Percentiles rank a stretch among this genome's conserved stretches.
Conservation (phyloP, 2,888 invertebrate genomes). For the Drosophila bunnanda region DNA sequence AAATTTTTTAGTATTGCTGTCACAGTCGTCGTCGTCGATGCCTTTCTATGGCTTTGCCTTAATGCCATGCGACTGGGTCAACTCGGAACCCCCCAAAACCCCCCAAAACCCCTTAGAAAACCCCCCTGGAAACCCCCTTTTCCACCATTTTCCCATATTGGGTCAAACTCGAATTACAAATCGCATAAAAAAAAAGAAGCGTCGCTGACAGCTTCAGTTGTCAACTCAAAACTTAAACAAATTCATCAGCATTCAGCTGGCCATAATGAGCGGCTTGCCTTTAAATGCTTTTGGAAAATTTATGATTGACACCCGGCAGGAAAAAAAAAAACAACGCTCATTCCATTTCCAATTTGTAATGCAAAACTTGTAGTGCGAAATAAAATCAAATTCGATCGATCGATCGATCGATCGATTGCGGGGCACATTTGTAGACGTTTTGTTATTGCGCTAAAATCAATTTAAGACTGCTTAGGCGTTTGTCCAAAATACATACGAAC, state of each 20-base stretch:
- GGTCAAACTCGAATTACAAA: slow-evolving; percentile 63
- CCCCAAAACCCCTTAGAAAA: neutral
- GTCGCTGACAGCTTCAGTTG: slow-evolving; percentile 73
- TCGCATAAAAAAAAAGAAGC: slow-evolving; percentile 46
- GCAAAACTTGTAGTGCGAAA: slow-evolving; percentile 29
- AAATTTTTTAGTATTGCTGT: slow-evolving; percentile 47
- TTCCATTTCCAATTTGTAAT: slow-evolving; percentile 56
- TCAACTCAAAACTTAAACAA: slow-evolving; percentile 65
- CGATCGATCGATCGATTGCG: slow-evolving; percentile 7
- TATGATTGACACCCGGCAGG: slow-evolving; percentile 62
- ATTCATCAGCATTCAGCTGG: slow-evolving; percentile 59
- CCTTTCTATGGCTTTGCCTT: slow-evolving; percentile 73
- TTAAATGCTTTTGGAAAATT: slow-evolving; percentile 59
- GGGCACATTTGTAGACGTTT: slow-evolving; percentile 17
- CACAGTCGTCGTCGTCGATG: slow-evolving; percentile 47
- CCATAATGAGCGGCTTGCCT: slow-evolving; percentile 45
- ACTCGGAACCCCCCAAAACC: slow-evolving; percentile 4
- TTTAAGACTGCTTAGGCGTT: slow-evolving; percentile 47
- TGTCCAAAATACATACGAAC: slow-evolving; percentile 27
- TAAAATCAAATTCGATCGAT: slow-evolving; percentile 27
- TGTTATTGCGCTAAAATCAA: slow-evolving; percentile 26
- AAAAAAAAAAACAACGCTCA: slow-evolving; percentile 27
- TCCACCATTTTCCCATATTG: slow-evolving; percentile 38
- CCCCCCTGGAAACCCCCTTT: neutral
- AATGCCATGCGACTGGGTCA: slow-evolving; percentile 75